Evolutionary conservation across 2,888 invertebrate genomes (phyloP).

Genomic region (Drosophila paranaensis): DNA sequence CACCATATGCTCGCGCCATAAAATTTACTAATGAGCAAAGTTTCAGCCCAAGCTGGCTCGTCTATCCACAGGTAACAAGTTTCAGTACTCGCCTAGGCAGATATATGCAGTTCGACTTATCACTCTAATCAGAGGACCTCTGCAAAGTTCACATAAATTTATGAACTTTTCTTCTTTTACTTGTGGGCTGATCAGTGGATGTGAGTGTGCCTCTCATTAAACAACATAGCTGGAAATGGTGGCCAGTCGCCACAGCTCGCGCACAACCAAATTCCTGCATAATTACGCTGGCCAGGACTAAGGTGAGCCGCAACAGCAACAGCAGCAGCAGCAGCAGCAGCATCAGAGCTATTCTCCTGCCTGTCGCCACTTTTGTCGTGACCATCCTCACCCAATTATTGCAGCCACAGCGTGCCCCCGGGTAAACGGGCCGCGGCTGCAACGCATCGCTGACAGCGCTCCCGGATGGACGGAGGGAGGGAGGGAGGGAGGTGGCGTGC

Average conservation of each 20-base stretch:
- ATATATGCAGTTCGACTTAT: constrained; percentile 43
- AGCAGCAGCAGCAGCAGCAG: constrained; percentile 15
- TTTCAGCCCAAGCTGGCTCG: constrained; percentile 48
- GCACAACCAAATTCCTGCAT: constrained; percentile 48
- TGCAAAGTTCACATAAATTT: constrained; percentile 66
- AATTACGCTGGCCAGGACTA: constrained; percentile 64
- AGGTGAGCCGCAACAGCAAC: constrained; percentile 48
- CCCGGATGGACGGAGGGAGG: too few relatives aligned
- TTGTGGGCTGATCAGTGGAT: not conserved
- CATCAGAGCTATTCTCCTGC: constrained; percentile 16
- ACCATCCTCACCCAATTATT: constrained; percentile 52
- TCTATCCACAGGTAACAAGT: constrained; percentile 52
- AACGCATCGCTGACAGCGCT: constrained; percentile 43
- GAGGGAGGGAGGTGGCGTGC: not conserved
- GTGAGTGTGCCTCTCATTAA: constrained; percentile 54
- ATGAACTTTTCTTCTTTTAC: constrained; percentile 62
- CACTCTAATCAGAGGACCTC: constrained; percentile 60
- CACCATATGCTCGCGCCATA: constrained; percentile 39
- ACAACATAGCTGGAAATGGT: constrained; percentile 22
- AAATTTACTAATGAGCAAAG: constrained; percentile 76
- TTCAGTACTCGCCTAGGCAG: constrained; percentile 26
- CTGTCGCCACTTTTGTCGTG: constrained; percentile 44
- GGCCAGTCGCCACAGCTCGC: not conserved
- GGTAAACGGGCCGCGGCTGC: constrained; percentile 49
- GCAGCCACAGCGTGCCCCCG: constrained; percentile 37